phyloP scores from a whole-genome alignment of 2,888 invertebrate species.

The Danaus chrysippus region DNA sequence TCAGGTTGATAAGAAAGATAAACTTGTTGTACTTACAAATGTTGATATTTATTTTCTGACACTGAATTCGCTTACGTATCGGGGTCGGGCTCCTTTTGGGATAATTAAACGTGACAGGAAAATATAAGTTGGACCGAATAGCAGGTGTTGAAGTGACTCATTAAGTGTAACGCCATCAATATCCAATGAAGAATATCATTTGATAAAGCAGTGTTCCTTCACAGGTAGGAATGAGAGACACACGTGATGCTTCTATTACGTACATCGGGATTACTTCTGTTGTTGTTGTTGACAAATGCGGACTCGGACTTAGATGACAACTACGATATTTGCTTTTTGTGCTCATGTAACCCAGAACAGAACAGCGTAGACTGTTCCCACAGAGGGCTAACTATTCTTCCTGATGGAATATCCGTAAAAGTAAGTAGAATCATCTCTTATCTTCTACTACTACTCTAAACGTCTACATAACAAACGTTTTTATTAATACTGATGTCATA shows the following conservation, averaged over 20 bases:
- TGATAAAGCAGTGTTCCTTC: slow-evolving; percentile 33
- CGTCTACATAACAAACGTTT: not conserved
- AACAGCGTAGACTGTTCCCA: slow-evolving; percentile 62
- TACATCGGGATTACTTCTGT: slow-evolving; percentile 44
- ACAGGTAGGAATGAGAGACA: slow-evolving; percentile 65
- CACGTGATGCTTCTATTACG: slow-evolving; percentile 56
- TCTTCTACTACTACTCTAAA: not conserved
- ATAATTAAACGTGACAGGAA: slow-evolving; percentile 25
- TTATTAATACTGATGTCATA: not conserved
- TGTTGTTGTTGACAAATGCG: slow-evolving; percentile 41
- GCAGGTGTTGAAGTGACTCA: slow-evolving; percentile 28
- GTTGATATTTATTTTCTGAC: slow-evolving; percentile 40
- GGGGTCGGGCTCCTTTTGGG: slow-evolving; percentile 22
- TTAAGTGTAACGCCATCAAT: slow-evolving; percentile 4
- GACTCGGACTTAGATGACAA: slow-evolving; percentile 53
- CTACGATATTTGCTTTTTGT: slow-evolving; percentile 55
- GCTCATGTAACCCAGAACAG: slow-evolving; percentile 54
- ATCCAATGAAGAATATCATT: not conserved
- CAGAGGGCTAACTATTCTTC: slow-evolving; percentile 64
- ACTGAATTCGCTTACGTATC: slow-evolving; percentile 19
- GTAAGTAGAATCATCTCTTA: slow-evolving; percentile 40
- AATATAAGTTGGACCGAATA: slow-evolving; percentile 10
- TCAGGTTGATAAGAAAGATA: slow-evolving; percentile 73
- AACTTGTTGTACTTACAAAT: slow-evolving; percentile 53
- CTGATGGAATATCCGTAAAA: slow-evolving; percentile 57